Evolutionary conservation across 2,113 vertebrate genomes (phyloP).

Genomic region (Leucopternis melanops): DNA sequence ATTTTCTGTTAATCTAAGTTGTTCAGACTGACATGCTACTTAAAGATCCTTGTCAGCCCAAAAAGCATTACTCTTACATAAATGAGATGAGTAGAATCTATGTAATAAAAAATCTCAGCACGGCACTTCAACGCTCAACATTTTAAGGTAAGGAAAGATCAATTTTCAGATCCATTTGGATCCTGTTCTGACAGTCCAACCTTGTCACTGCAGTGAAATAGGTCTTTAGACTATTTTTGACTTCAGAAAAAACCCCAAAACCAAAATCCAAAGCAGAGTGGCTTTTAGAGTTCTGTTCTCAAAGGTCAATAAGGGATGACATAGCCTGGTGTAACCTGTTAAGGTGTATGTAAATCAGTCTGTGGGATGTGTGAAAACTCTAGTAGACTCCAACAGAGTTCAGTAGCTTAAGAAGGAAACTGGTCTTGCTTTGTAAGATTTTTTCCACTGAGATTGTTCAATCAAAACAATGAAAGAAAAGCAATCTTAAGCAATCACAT

Average conservation of each 20-base stretch:
- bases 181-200: neutral
- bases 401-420: neutral
- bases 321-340: neutral
- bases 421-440: neutral
- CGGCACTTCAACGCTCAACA: neutral
- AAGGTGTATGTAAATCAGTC: neutral
- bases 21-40: neutral
- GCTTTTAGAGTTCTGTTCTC: neutral
- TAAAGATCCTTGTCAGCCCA: neutral
- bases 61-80: neutral
- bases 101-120: neutral
- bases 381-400: neutral
- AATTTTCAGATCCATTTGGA: neutral
- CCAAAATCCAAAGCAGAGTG: neutral
- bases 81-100: neutral
- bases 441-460: neutral
- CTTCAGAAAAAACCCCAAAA: neutral
- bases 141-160: neutral
- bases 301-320: neutral
- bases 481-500: conserved; percentile 1
- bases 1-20: neutral
- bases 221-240: neutral
- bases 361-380: neutral
- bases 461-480: conserved; percentile 20
- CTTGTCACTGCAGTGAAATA: neutral